Percentiles rank a stretch among this genome's conserved stretches.
Evolutionary conservation across 2,888 invertebrate genomes (phyloP).

Genomic region (Dicycla oo): DNA sequence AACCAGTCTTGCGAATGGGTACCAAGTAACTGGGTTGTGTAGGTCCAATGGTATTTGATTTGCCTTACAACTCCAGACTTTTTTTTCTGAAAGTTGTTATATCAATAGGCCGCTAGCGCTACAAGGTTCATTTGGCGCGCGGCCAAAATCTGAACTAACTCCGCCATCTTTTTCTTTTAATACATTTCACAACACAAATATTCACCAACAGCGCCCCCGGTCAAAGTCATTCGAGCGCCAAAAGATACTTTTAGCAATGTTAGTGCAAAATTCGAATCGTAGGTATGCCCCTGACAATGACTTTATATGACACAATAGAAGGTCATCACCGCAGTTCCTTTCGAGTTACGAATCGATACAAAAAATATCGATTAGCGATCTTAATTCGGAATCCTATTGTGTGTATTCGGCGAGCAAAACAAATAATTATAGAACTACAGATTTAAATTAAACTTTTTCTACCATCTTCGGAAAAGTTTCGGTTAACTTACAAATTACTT

Average conservation of each 20-base stretch:
- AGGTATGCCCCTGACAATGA: constrained; percentile 32
- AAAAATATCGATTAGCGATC: constrained; percentile 45
- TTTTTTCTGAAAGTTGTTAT: too few species aligned
- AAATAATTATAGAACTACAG: constrained; percentile 12
- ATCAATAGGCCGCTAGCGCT: too few species aligned
- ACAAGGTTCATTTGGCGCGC: too few species aligned
- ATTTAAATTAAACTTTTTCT: constrained; percentile 16
- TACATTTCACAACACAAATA: too few species aligned
- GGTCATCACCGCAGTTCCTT: constrained; percentile 43
- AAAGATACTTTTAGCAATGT: neutral
- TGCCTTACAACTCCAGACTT: too few species aligned
- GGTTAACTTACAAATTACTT: neutral
- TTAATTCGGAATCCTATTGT: constrained; percentile 44
- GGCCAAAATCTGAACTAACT: too few species aligned
- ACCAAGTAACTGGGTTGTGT: too few species aligned
- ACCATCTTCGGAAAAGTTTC: neutral
- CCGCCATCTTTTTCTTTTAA: too few species aligned
- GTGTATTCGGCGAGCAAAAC: constrained; percentile 11
- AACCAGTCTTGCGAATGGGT: too few species aligned
- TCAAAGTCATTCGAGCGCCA: too few species aligned
- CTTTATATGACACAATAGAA: constrained; percentile 18
- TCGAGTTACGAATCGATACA: constrained; percentile 26
- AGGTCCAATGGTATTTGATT: too few species aligned
- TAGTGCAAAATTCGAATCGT: neutral
- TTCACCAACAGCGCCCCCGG: too few species aligned